Evolutionary conservation across 2,797 vertebrate genomes (phyloP).

Genomic region (Cossypha heuglini): DNA sequence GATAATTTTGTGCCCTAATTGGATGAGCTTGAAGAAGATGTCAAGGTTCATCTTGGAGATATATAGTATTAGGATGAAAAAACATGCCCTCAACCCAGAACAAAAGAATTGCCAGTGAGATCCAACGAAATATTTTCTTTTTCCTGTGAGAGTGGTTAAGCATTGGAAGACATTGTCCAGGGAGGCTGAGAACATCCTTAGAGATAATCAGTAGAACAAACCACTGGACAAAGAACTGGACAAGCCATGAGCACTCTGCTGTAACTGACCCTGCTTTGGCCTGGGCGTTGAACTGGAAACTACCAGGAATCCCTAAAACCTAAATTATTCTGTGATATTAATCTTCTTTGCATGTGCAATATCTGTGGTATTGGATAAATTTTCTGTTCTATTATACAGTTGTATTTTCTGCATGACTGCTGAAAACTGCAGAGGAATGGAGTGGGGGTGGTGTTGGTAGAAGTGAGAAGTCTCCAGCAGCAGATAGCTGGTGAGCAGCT

Average conservation of each 20-base stretch:
- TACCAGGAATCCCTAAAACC: background rate
- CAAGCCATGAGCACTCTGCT: background rate
- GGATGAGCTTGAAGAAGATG: background rate
- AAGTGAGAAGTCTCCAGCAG: background rate
- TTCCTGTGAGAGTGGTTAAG: background rate
- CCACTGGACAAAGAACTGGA: background rate
- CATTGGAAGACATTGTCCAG: background rate
- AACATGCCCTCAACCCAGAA: background rate
- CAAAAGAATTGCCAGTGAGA: background rate
- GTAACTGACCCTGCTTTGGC: background rate
- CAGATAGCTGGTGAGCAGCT: background rate
- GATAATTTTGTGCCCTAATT: background rate
- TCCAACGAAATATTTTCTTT: background rate
- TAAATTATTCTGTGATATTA: background rate
- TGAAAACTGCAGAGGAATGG: background rate
- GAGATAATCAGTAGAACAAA: background rate
- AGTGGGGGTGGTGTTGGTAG: background rate
- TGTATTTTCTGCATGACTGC: background rate
- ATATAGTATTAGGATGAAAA: background rate
- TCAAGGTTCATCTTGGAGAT: background rate
- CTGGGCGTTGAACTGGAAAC: background rate
- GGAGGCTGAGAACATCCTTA: background rate
- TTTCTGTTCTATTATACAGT: accelerated
- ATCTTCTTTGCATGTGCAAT: background rate
- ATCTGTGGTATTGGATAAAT: background rate